A percentile compares a stretch with the other conserved stretches of the same genome.
phyloP scores from a whole-genome alignment of 2,113 vertebrate genomes.

The Dicentrarchus labrax region DNA sequence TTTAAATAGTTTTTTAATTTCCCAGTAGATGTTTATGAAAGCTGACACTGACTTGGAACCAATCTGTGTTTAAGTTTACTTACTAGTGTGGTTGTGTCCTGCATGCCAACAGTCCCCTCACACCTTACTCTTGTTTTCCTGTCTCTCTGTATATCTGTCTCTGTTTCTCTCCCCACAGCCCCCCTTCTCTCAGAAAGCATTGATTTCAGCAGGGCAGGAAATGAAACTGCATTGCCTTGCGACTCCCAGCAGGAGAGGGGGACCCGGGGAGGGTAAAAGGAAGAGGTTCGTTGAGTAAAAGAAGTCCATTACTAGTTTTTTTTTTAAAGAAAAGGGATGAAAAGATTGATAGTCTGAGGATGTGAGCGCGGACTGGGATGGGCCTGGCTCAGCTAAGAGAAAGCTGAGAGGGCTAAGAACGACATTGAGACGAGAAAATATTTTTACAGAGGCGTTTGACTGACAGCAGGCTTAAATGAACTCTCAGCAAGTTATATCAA shows the following conservation, averaged over 20 bases:
- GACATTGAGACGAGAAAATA: slow-evolving; percentile 54
- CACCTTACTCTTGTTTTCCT: slow-evolving; percentile 59
- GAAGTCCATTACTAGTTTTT: slow-evolving; percentile 36
- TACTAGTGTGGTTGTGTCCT: slow-evolving; percentile 67
- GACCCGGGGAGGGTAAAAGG: slow-evolving; percentile 49
- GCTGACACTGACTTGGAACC: slow-evolving; percentile 86
- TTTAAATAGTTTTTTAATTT: slow-evolving; percentile 92
- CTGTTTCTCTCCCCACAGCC: neutral
- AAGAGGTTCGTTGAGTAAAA: slow-evolving; percentile 58
- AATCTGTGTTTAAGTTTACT: slow-evolving; percentile 79
- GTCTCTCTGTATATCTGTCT: slow-evolving; percentile 53
- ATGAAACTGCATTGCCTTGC: slow-evolving; percentile 76
- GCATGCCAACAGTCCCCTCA: slow-evolving; percentile 58
- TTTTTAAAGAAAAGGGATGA: slow-evolving; percentile 37
- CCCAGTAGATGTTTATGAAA: slow-evolving; percentile 90
- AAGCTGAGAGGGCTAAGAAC: slow-evolving; percentile 42
- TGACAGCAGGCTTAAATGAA: slow-evolving; percentile 58
- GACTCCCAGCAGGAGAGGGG: slow-evolving; percentile 70
- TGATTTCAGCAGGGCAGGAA: slow-evolving; percentile 83
- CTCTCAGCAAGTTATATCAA: slow-evolving; percentile 18
- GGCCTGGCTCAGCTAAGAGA: slow-evolving; percentile 31
- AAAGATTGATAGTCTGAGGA: slow-evolving; percentile 55
- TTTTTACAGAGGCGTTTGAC: slow-evolving; percentile 59
- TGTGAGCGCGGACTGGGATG: slow-evolving; percentile 33
- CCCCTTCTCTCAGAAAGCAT: slow-evolving; percentile 57